Evolutionary conservation across 2,888 invertebrate species (phyloP).

Genomic region (Limenitis camilla): DNA sequence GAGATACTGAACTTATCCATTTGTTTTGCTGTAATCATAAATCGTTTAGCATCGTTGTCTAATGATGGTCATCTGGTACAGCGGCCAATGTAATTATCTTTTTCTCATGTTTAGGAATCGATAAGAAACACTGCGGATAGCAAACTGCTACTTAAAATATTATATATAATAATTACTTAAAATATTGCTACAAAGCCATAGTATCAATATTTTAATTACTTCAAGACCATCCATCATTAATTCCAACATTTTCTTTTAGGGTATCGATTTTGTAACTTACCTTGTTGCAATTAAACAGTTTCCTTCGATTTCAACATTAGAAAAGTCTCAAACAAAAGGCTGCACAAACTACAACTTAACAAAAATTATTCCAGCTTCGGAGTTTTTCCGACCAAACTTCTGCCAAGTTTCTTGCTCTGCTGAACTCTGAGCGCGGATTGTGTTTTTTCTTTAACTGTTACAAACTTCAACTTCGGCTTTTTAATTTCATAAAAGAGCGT

Average conservation of each 20-base stretch:
- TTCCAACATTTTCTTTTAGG: neutral
- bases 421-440: conserved; percentile 10
- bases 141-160: no score
- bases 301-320: neutral
- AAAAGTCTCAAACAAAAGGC: conserved; percentile 6
- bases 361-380: conserved; percentile 5
- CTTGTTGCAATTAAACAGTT: neutral
- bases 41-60: neutral
- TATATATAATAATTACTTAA: no score
- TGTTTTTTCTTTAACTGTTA: conserved; percentile 12
- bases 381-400: conserved; percentile 7
- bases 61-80: no score
- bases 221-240: no score
- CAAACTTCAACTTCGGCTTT: conserved; percentile 12
- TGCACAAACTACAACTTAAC: conserved; percentile 8
- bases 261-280: neutral
- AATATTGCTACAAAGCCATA: no score
- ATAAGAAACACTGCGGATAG: no score
- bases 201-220: no score
- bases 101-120: no score
- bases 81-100: no score
- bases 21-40: neutral
- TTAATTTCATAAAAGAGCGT: conserved; percentile 12
- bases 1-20: neutral
- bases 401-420: conserved; percentile 14